These are phyloP conservation scores for Loriculus beryllinus DNA, from an alignment of 2,797 vertebrate genomes.

Conservation along the genomic window DNA sequence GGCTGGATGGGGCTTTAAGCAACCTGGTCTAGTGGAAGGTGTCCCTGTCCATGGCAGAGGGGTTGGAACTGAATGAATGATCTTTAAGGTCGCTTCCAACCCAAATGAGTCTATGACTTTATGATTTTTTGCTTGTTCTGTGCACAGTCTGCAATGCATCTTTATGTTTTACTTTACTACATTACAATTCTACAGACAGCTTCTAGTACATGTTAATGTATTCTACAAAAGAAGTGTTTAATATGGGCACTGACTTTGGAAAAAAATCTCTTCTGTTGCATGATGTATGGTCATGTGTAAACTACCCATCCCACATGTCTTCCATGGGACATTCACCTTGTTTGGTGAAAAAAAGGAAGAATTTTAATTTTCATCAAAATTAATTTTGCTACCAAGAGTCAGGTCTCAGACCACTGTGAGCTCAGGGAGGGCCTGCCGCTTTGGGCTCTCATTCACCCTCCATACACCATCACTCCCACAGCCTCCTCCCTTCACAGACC, in stretches of 20 bases:
- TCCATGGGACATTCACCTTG: background rate
- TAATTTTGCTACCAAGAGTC: background rate
- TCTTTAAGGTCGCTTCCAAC: background rate
- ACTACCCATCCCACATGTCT: fast-evolving
- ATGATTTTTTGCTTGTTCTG: background rate
- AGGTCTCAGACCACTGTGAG: fast-evolving
- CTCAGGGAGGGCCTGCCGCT: background rate
- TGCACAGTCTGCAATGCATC: background rate
- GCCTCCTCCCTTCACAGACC: background rate
- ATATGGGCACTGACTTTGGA: fast-evolving
- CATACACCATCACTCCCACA: fast-evolving
- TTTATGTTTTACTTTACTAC: background rate
- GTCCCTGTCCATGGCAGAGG: background rate
- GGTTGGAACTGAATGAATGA: background rate
- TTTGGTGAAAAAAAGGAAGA: background rate
- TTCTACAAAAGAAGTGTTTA: background rate
- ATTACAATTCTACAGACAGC: background rate
- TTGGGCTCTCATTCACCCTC: too few relatives aligned
- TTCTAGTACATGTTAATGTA: background rate
- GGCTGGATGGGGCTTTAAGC: background rate
- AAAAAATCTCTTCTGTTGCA: background rate
- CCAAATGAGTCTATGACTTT: background rate
- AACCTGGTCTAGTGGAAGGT: background rate
- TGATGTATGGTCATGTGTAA: fast-evolving
- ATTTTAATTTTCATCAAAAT: background rate